Evolutionary conservation across 1,140 invertebrate genomes (phyloP), one percentile per base, ranked within the genome.

Genomic region (Conopomorpha cramerella): DNA sequence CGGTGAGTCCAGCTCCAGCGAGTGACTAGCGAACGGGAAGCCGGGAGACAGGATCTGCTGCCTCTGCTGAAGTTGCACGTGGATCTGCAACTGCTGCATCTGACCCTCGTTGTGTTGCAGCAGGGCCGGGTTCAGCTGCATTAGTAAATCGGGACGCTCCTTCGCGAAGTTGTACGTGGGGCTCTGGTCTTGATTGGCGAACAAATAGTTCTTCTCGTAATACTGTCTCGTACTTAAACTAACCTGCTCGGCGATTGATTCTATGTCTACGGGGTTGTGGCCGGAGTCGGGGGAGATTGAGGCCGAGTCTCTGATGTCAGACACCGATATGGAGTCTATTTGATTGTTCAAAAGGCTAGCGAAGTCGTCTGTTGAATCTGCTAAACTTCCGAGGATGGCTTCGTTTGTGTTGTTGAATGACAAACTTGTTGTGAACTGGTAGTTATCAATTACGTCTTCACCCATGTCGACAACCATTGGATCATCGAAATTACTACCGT

Each of bases 391-490:
- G 55, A 74, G 51, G 32, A 72, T 59, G 48, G 89, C 86, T 66
- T 92, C 90, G 10, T 88, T 85, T 1, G 87, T 83, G 12, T 84
- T 85, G 28, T 86, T 87, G 50, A 92, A 89, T 27, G 89, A 90
- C 13, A 92, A 56, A 0, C 88, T 91, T 0, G 87, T 88, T 2
- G 89, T 89, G 51, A 92, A 91, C 54, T 91, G 89, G 10, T 91
- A 74, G 1, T 88, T 89, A 63, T 92, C 89, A 3, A 88, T 86
- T 0, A 89, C 87, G 8, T 84, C 81, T 2, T 86, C 87, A 0
- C 84, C 86, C 78, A 91, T 83, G 53, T 92, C 89, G 0, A 89
- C 87, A 80, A 92, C 90, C 80, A 91, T 90, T 1, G 85, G 84
- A 28, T 90, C 87, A 45, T 86, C 85, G 23, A 85, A 84, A 49